Evolutionary conservation across 2,888 invertebrate species (phyloP).

Genomic region (Cerastoderma edule): DNA sequence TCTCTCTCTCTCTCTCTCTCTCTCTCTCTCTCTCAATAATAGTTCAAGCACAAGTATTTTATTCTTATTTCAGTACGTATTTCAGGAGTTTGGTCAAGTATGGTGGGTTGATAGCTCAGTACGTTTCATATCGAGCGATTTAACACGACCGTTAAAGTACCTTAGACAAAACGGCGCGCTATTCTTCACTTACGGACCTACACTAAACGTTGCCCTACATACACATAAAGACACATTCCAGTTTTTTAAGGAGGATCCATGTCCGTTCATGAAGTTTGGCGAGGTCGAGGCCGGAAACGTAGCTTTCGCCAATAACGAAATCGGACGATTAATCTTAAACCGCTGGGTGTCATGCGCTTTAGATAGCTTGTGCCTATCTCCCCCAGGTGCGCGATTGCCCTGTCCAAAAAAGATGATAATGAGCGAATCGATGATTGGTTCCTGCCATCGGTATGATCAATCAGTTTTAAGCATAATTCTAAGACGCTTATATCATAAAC

Average conservation of each 20-base stretch:
- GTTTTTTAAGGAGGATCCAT: conserved; percentile 39
- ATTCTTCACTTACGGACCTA: conserved; percentile 29
- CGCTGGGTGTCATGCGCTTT: conserved; percentile 33
- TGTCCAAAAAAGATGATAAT: neutral
- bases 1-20: conserved; percentile 1
- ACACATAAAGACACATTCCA: conserved; percentile 26
- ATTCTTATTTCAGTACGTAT: conserved; percentile 27
- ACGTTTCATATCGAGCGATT: conserved; percentile 19
- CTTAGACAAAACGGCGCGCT: conserved; percentile 22
- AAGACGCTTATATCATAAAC: conserved; percentile 39
- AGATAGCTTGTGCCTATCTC: conserved; percentile 25
- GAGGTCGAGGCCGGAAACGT: conserved; percentile 38
- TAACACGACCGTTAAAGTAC: conserved; percentile 20
- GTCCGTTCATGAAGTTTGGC: conserved; percentile 19
- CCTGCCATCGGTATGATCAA: conserved; percentile 41
- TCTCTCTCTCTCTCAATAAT: conserved; percentile 1
- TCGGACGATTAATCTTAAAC: conserved; percentile 13
- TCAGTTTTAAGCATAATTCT: conserved; percentile 36
- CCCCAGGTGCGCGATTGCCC: neutral
- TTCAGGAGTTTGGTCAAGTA: conserved; percentile 31
- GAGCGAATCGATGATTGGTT: conserved; percentile 8
- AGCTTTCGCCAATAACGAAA: conserved; percentile 11
- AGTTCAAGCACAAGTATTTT: neutral
- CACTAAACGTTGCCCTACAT: conserved; percentile 29
- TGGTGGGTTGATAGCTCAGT: conserved; percentile 40